phyloP scores from a whole-genome alignment of 37 sponge, comb jelly and placozoan genomes.

The Cliona cf. orientalis region DNA sequence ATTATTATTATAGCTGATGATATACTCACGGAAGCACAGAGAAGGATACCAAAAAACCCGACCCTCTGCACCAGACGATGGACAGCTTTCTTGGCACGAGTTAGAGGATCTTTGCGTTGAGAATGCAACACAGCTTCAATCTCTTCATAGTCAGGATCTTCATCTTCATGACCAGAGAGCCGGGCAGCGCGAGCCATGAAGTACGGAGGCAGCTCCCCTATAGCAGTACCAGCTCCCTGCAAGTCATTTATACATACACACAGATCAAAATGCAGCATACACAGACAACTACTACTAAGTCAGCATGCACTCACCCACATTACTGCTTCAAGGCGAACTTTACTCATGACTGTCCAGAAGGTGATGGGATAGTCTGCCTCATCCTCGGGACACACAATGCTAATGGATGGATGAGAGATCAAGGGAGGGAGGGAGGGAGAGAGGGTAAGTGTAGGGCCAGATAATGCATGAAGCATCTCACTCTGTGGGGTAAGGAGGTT shows the following conservation, averaged over 20 bases:
- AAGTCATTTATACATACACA: background rate
- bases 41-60: constrained; percentile 97
- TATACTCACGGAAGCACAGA: constrained; percentile 93
- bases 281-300: background rate
- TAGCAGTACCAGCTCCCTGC: constrained; percentile 95
- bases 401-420: constrained; percentile 3
- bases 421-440: constrained; percentile 18
- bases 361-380: constrained; percentile 40
- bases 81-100: constrained; percentile 85
- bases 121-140: constrained; percentile 81
- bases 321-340: constrained; percentile 92
- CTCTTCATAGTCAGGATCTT: constrained; percentile 83
- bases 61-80: constrained; percentile 88
- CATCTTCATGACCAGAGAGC: constrained; percentile 88
- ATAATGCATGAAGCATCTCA: no score
- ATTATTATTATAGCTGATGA: background rate
- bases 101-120: constrained; percentile 62
- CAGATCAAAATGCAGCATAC: background rate
- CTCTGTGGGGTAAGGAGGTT: constrained; percentile 93
- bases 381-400: constrained; percentile 72
- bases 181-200: constrained; percentile 99
- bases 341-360: constrained; percentile 89
- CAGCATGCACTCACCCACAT: constrained; percentile 80
- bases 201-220: constrained; percentile 99
- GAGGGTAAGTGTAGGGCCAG: background rate